A percentile compares a stretch with the other conserved stretches of the same genome.
Evolutionary conservation across 2,797 vertebrate genomes (phyloP).

Genomic region (Fringilla coelebs): DNA sequence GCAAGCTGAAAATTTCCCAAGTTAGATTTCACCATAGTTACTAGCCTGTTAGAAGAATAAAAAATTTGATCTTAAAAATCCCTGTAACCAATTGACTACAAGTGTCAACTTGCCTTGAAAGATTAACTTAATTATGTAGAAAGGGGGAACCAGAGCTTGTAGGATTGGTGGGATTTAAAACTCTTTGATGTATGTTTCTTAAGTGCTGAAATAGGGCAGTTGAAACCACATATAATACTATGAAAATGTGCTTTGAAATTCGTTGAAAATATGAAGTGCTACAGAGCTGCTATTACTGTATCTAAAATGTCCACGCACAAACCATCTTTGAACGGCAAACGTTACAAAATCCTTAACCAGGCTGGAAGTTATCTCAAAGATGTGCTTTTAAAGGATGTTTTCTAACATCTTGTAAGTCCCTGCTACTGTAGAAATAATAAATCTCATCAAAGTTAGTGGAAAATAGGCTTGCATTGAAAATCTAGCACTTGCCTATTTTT

Average conservation of each 20-base stretch:
- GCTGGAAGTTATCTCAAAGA: background rate
- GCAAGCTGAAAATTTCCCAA: background rate
- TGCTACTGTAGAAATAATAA: background rate
- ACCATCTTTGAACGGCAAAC: background rate
- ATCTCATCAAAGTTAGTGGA: background rate
- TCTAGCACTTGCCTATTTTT: background rate
- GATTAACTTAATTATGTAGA: conserved; percentile 55
- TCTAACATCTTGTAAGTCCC: background rate
- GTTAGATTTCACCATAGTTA: conserved; percentile 5
- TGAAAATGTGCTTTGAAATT: conserved; percentile 24
- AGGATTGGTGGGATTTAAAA: conserved; percentile 32
- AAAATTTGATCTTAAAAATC: conserved; percentile 35
- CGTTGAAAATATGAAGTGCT: background rate
- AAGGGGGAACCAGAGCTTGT: background rate
- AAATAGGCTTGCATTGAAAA: background rate
- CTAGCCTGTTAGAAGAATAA: background rate
- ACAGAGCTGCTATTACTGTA: background rate
- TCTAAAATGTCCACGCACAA: background rate
- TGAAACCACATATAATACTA: background rate
- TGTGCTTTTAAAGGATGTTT: background rate
- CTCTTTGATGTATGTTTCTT: conserved; percentile 33
- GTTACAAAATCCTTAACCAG: background rate
- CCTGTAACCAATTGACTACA: conserved; percentile 38
- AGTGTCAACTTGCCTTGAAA: conserved; percentile 50
- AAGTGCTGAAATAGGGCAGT: background rate